A percentile compares a stretch with the other conserved stretches of the same genome.
phyloP scores from a whole-genome alignment of 92 coral and sea anemone species.

The Phenganax marumi region DNA sequence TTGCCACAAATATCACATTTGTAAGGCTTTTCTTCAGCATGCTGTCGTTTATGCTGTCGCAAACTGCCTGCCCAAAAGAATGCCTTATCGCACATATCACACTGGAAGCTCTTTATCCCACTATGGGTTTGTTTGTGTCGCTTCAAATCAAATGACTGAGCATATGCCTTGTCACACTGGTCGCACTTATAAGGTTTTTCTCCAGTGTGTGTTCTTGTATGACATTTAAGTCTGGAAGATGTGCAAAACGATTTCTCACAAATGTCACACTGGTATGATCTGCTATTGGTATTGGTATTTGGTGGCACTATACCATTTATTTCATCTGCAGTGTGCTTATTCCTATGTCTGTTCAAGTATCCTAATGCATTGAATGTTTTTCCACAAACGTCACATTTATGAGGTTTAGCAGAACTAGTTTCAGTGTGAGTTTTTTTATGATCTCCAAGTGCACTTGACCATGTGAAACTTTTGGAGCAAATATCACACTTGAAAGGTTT shows the following conservation, averaged over 20 bases:
- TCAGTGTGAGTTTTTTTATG: slow-evolving; percentile 26
- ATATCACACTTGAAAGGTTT: slow-evolving; percentile 25
- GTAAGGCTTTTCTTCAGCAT: slow-evolving; percentile 12
- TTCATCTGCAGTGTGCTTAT: slow-evolving; percentile 21
- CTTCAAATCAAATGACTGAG: neutral
- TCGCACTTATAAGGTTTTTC: slow-evolving; percentile 25
- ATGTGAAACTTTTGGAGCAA: neutral
- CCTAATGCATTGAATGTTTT: slow-evolving; percentile 9
- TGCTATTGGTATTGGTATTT: neutral
- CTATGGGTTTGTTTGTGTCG: slow-evolving; percentile 24
- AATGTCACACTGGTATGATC: neutral
- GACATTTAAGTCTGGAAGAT: slow-evolving; percentile 16
- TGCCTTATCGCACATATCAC: slow-evolving; percentile 6
- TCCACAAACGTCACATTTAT: slow-evolving; percentile 29
- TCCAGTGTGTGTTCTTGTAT: slow-evolving; percentile 25
- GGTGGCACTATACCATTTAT: slow-evolving; percentile 1
- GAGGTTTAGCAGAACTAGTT: slow-evolving; percentile 10
- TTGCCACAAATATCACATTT: slow-evolving; percentile 19
- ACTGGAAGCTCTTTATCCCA: slow-evolving; percentile 1
- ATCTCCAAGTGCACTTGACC: slow-evolving; percentile 10
- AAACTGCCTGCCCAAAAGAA: slow-evolving; percentile 23
- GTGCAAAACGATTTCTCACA: slow-evolving; percentile 4
- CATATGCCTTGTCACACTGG: slow-evolving; percentile 1
- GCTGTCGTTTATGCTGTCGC: slow-evolving; percentile 17
- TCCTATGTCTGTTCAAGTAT: slow-evolving; percentile 21